Evolutionary conservation across 2,797 vertebrate genomes (phyloP).

Genomic region (Cephalopachus bancanus): DNA sequence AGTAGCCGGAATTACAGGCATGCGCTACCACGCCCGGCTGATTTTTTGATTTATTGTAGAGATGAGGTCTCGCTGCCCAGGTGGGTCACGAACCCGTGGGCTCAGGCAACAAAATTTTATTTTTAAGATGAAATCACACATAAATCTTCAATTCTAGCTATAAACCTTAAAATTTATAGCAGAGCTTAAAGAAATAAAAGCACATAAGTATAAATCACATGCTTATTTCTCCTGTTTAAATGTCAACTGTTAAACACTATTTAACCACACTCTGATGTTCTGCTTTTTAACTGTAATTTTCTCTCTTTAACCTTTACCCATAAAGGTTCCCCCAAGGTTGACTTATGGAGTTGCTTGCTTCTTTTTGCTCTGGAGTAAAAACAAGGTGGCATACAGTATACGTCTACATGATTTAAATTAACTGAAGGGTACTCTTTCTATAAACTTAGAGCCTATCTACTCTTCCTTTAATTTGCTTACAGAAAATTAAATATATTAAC

Average conservation of each 20-base stretch:
- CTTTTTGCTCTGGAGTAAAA: not conserved
- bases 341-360: not conserved
- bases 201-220: not conserved
- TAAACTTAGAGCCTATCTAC: not conserved
- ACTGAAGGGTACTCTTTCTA: not conserved
- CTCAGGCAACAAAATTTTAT: not conserved
- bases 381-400: not conserved
- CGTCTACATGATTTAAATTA: constrained; percentile 39
- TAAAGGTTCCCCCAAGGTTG: not conserved
- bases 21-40: too few species aligned
- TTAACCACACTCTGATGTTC: not conserved
- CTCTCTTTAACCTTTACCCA: not conserved
- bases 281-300: not conserved
- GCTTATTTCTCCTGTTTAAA: constrained; percentile 7
- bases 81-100: too few species aligned
- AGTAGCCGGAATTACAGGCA: too few species aligned
- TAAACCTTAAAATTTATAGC: constrained; percentile 35
- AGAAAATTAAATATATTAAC: constrained; percentile 5
- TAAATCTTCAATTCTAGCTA: constrained; percentile 52
- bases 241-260: constrained; percentile 23
- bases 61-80: too few species aligned
- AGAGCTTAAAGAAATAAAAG: constrained; percentile 54
- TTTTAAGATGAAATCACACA: constrained; percentile 44
- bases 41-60: too few species aligned
- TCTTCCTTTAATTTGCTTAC: not conserved